phyloP scores from a whole-genome alignment of 2,113 vertebrate species.

The Upupa epops region DNA sequence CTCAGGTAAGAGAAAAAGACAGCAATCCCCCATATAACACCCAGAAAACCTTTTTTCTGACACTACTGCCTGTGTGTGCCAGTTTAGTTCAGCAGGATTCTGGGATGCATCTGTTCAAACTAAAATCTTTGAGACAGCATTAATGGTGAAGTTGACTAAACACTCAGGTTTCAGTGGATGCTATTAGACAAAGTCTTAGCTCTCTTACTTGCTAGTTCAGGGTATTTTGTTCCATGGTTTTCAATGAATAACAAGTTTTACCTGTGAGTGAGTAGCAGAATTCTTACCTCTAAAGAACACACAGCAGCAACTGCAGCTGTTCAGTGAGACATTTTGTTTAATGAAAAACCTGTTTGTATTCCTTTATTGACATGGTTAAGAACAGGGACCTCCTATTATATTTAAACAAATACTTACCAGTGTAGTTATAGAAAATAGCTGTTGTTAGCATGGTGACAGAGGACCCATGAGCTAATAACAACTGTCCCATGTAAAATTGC shows the following conservation, averaged over 20 bases:
- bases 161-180: neutral
- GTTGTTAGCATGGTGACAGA: neutral
- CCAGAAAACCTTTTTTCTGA: neutral
- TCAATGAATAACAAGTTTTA: neutral
- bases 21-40: neutral
- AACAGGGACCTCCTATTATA: neutral
- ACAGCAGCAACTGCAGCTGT: neutral
- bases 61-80: neutral
- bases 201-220: neutral
- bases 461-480: neutral
- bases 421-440: neutral
- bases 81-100: neutral
- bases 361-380: neutral
- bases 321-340: neutral
- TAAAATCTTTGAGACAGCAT: neutral
- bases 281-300: neutral
- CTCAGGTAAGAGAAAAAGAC: neutral
- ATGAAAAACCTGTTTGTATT: neutral
- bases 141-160: neutral
- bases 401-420: neutral
- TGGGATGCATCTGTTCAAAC: neutral
- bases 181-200: neutral
- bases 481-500: neutral
- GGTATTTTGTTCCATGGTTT: neutral
- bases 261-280: neutral